Conservation (phyloP, 2,797 vertebrate species). For the Coregonus sp. region DNA sequence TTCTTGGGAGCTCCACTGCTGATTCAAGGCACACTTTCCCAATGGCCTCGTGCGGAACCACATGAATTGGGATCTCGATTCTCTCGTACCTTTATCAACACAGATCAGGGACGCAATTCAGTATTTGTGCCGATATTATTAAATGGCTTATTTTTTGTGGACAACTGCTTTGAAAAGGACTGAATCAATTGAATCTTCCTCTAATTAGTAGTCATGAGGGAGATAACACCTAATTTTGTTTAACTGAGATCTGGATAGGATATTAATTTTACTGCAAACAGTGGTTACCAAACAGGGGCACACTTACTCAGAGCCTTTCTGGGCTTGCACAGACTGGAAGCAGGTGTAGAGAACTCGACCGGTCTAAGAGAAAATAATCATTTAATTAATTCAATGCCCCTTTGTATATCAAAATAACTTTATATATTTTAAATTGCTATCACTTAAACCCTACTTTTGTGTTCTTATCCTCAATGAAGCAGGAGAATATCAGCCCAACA, state of each 20-base stretch:
- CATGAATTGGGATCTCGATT: slow-evolving; percentile 93
- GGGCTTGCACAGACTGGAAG: slow-evolving; percentile 94
- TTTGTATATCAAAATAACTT: neutral
- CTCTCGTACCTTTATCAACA: slow-evolving; percentile 82
- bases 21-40: slow-evolving; percentile 95
- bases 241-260: neutral
- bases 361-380: slow-evolving; percentile 67
- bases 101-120: neutral
- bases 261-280: neutral
- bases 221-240: neutral
- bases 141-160: too few species aligned
- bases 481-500: slow-evolving; percentile 96
- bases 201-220: neutral
- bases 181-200: too few species aligned
- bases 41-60: slow-evolving; percentile 90
- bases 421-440: neutral
- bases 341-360: slow-evolving; percentile 96
- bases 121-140: too few species aligned
- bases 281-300: neutral
- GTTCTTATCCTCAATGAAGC: slow-evolving; percentile 98
- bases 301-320: slow-evolving; percentile 94
- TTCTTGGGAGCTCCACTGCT: slow-evolving; percentile 93
- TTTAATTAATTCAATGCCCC: neutral
- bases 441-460: slow-evolving; percentile 78
- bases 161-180: too few species aligned